Conservation (phyloP, 2,888 invertebrate species). For the Tetramorium bicarinatum region DNA sequence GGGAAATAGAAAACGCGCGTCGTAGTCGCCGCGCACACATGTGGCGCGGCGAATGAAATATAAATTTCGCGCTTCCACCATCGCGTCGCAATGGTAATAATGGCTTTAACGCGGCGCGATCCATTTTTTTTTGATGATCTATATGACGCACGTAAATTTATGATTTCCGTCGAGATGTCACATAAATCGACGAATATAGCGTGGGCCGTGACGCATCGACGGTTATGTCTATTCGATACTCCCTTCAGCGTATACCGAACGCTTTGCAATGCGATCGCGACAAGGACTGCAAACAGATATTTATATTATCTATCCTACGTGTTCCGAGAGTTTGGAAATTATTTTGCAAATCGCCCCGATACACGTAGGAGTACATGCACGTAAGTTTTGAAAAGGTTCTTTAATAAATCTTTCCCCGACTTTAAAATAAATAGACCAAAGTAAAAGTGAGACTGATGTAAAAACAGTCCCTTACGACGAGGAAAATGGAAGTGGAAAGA, state of each 20-base stretch:
- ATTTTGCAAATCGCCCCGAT: background rate
- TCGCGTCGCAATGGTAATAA: constrained; percentile 22
- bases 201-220: constrained; percentile 48
- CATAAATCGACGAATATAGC: constrained; percentile 32
- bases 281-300: constrained; percentile 1
- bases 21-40: background rate
- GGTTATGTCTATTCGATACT: constrained; percentile 37
- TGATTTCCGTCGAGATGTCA: constrained; percentile 25
- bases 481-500: constrained; percentile 23
- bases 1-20: constrained; percentile 41
- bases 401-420: constrained; percentile 8
- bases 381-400: background rate
- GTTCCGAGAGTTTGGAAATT: background rate
- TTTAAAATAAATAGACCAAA: background rate
- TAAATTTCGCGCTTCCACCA: constrained; percentile 37
- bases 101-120: constrained; percentile 33
- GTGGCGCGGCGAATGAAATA: constrained; percentile 26
- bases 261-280: constrained; percentile 15
- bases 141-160: constrained; percentile 44
- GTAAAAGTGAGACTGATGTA: constrained; percentile 26
- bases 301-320: background rate
- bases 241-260: constrained; percentile 6
- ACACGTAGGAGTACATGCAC: background rate
- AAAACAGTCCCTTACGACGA: constrained; percentile 27
- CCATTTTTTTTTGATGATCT: constrained; percentile 36